A percentile compares a stretch with the other conserved stretches of the same genome.
phyloP scores from a whole-genome alignment of 2,113 vertebrate genomes.

The Gyps fulvus region DNA sequence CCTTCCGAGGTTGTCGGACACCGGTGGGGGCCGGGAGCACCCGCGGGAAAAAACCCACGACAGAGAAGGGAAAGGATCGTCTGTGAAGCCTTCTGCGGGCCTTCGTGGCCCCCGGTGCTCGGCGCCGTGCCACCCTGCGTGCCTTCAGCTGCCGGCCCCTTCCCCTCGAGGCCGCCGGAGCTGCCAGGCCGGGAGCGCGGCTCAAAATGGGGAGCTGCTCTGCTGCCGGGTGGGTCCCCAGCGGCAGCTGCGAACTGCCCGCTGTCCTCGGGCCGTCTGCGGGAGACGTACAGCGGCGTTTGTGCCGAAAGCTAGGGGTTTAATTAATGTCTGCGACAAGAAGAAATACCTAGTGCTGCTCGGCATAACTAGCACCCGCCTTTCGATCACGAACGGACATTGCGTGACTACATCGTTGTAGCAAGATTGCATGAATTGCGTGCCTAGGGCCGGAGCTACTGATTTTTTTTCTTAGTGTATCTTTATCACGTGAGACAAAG shows the following conservation, averaged over 20 bases:
- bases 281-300: accelerated
- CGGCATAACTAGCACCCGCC: accelerated
- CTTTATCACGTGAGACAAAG: background rate
- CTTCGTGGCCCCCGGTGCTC: background rate
- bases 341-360: accelerated
- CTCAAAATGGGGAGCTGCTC: too few species aligned
- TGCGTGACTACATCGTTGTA: accelerated
- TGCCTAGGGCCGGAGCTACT: background rate
- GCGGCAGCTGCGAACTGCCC: accelerated
- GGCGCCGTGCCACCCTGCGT: accelerated
- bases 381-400: accelerated
- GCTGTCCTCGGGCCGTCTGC: accelerated
- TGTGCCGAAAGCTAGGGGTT: accelerated
- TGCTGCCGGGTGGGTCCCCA: too few species aligned
- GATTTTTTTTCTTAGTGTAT: background rate
- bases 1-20: accelerated
- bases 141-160: background rate
- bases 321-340: background rate
- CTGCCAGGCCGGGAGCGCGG: background rate
- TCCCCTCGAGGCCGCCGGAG: background rate
- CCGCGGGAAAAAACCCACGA: accelerated
- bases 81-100: background rate
- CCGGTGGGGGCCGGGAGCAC: accelerated
- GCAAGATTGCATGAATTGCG: too few species aligned
- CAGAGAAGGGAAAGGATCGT: accelerated